Evolutionary conservation across 2,113 vertebrate species (phyloP).

Genomic region (Balaeniceps rex): DNA sequence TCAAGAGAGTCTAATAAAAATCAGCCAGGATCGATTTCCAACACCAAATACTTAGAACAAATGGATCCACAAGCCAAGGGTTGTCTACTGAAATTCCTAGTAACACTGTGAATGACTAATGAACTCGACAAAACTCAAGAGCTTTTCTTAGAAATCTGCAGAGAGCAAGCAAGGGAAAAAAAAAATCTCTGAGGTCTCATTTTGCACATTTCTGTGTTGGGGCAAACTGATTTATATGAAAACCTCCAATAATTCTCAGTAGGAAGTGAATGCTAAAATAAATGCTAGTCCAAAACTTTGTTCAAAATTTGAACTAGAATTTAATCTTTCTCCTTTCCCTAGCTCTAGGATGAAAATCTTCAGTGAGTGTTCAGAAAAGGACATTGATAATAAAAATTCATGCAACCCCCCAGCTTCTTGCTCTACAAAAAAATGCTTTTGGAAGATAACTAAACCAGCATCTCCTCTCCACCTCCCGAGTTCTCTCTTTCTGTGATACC

Average conservation of each 20-base stretch:
- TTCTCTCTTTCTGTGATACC: neutral
- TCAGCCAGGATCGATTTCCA: neutral
- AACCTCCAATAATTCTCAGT: neutral
- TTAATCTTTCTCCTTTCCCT: neutral
- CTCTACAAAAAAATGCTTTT: neutral
- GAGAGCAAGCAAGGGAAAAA: neutral
- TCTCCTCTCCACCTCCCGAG: neutral
- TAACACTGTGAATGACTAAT: conserved; percentile 22
- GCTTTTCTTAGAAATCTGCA: conserved; percentile 41
- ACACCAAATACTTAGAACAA: conserved; percentile 18
- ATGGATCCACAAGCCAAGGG: neutral
- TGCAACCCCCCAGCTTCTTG: neutral
- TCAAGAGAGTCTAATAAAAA: neutral
- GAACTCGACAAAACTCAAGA: neutral
- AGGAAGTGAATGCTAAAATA: neutral
- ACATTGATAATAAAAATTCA: neutral
- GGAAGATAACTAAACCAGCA: neutral
- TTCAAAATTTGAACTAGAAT: neutral
- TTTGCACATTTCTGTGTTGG: neutral
- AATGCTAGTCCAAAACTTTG: neutral
- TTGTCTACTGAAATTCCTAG: conserved; percentile 30
- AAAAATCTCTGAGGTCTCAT: neutral
- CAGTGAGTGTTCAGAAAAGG: neutral
- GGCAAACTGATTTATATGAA: neutral
- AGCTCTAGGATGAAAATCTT: neutral